A percentile compares a stretch with the other conserved stretches of the same genome.
phyloP scores from a whole-genome alignment of 2,113 vertebrate genomes.

The Xenopus laevis region DNA sequence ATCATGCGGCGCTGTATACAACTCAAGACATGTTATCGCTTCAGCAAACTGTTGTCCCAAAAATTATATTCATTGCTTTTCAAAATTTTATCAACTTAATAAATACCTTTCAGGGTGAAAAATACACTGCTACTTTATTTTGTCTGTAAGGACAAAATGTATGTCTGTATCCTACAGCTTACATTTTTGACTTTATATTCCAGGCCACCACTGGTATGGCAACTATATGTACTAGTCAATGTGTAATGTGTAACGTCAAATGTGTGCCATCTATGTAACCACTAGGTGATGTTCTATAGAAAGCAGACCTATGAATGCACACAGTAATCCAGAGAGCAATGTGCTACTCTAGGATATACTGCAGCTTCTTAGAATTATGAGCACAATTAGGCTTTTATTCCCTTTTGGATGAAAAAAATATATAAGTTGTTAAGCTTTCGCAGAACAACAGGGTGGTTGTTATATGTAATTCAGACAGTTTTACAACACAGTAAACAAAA shows the following conservation, averaged over 20 bases:
- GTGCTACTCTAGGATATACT: neutral
- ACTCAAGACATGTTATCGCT: constrained; percentile 71
- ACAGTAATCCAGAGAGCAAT: constrained; percentile 3
- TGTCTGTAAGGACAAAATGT: constrained; percentile 63
- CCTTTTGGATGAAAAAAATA: constrained; percentile 20
- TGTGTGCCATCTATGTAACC: neutral
- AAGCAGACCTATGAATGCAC: neutral
- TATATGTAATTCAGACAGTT: no score
- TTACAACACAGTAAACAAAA: no score
- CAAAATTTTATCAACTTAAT: constrained; percentile 86
- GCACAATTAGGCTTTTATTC: neutral
- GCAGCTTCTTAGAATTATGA: constrained; percentile 21
- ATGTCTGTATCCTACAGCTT: constrained; percentile 53
- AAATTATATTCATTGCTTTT: constrained; percentile 93
- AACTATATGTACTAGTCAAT: constrained; percentile 36
- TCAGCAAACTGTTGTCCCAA: constrained; percentile 75
- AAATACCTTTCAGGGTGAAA: constrained; percentile 76
- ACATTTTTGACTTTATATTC: constrained; percentile 51
- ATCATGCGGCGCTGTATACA: constrained; percentile 64
- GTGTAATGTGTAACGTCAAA: neutral
- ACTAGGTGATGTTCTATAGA: neutral
- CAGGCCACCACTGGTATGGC: constrained; percentile 32
- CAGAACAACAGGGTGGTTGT: no score
- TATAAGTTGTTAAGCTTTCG: no score
- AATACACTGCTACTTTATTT: constrained; percentile 62